Conservation (phyloP, 1,140 invertebrate species). For the Eueides isabella region DNA sequence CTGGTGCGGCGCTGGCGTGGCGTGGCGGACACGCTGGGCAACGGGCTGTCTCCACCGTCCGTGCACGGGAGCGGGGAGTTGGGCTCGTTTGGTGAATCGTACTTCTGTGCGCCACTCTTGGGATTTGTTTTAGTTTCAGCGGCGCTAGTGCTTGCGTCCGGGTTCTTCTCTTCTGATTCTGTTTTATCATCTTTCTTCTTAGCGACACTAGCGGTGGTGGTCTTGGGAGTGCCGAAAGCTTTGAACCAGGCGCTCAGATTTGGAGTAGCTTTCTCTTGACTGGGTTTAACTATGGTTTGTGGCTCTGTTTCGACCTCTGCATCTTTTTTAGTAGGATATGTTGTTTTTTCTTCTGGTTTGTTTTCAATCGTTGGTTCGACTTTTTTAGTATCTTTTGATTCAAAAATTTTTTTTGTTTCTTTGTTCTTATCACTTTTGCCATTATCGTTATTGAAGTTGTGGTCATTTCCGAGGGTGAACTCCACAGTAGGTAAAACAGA, state of each 20-base stretch:
- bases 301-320: constrained; percentile 71
- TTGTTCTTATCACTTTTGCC: constrained; percentile 70
- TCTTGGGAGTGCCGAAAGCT: constrained; percentile 92
- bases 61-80: constrained; percentile 53
- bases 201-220: constrained; percentile 49
- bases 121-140: constrained; percentile 59
- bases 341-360: constrained; percentile 47
- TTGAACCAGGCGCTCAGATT: constrained; percentile 95
- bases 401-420: constrained; percentile 44
- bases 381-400: constrained; percentile 45
- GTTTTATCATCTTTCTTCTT: constrained; percentile 77
- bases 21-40: constrained; percentile 57
- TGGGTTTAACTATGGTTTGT: constrained; percentile 60
- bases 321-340: constrained; percentile 71
- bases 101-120: constrained; percentile 61
- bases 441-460: constrained; percentile 83
- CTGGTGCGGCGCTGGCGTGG: constrained; percentile 85
- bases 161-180: constrained; percentile 64
- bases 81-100: constrained; percentile 63
- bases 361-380: constrained; percentile 47
- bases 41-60: constrained; percentile 78
- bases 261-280: constrained; percentile 88
- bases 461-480: constrained; percentile 83
- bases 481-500: constrained; percentile 88
- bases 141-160: constrained; percentile 50